Evolutionary conservation across 2,797 vertebrate genomes (phyloP), one percentile per base, ranked within the genome.

Genomic region (Poecile montanus): DNA sequence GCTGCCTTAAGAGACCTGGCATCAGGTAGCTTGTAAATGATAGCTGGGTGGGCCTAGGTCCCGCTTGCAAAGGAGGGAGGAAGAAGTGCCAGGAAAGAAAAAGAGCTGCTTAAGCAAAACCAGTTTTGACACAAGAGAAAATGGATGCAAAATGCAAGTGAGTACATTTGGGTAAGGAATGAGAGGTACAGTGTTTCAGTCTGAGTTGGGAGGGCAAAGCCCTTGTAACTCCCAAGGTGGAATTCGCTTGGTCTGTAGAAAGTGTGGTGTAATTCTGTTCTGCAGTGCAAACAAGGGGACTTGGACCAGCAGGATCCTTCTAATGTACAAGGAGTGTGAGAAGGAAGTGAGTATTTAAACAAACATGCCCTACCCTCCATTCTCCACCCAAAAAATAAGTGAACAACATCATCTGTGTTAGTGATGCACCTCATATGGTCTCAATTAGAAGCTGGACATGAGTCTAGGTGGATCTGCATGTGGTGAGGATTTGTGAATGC

Each of bases 91-190:
- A 2, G 63, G 74, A 76, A 89, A 76, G 56, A n/a, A 76, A 86
- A 85, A 85, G 29, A 90, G 14, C 63, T 84, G 73, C 34, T 88
- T 84, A 56, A 90, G 83, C 51, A 66, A 85, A 61, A 40, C 7
- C 7, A 44, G 30, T 65, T 93, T 89, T 89, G 85, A 90, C 9
- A 16, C 13, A 57, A 56, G 81, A 70, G 54, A 81, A 90, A 53
- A 58, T 71, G 44, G 29, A 19, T 88, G 14, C 61, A 34, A 67
- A 89, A 60, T 76, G 10, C 20, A 62, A 44, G 34, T 3, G 10
- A 48, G 13, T 63, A 21, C 5, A 4, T 54, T 58, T 74, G 34
- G 38, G 42, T 57, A 45, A 75, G 44, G 76, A 76, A 40, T 29
- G 16, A n/a, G 47, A 70, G 44, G n/a, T 53, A 44, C n/a, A 72